Evolutionary conservation across 1,140 invertebrate species (phyloP), one percentile per base, ranked within the genome.

Genomic region (Aphaenogaster floridana): DNA sequence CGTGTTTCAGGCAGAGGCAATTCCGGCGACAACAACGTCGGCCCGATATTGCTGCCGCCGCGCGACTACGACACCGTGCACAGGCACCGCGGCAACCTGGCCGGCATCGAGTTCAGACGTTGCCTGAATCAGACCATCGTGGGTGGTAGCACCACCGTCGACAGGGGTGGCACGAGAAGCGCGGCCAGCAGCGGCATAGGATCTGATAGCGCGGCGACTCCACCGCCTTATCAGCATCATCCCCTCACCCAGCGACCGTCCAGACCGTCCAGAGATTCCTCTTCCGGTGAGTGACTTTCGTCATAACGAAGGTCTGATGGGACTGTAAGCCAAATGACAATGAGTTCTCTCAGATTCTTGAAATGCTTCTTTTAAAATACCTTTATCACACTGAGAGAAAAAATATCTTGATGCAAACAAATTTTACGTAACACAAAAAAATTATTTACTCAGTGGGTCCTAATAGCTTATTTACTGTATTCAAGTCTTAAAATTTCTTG

Each of bases 21-120:
- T 91, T 94, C 94, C 9, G 92, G 90, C 8, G 95, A 94, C 21
- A 94, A 94, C 45, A 95, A 96, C 85, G 97, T 97, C 36, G 97
- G 97, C 0, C 98, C 98, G 1, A 96, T 99, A 59, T 96, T 99
- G 48, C 93, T 99, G 72, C 99, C 99, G 1, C 98, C 99, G 0
- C 96, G 98, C 61, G 99, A 99, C 94, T 99, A 99, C 95, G 99
- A 99, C 93, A 98, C 98, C 1, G 97, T 98, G 8, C 97, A 98
- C 91, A 96, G 98, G 78, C 97, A 97, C 84, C 97, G 98, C 81
- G 98, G 98, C 0, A 98, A 98, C 93, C 94, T 98, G n/a, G 97
- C 96, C 45, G 97, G 97, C 54, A 98, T 98, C 74, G 98, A 98
- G 92, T 95, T 97, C 21, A 94, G 98, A 17, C 95, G 97, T 69